Conservation (phyloP, 92 coral and sea anemone species). For the Virgularia gustaviana region DNA sequence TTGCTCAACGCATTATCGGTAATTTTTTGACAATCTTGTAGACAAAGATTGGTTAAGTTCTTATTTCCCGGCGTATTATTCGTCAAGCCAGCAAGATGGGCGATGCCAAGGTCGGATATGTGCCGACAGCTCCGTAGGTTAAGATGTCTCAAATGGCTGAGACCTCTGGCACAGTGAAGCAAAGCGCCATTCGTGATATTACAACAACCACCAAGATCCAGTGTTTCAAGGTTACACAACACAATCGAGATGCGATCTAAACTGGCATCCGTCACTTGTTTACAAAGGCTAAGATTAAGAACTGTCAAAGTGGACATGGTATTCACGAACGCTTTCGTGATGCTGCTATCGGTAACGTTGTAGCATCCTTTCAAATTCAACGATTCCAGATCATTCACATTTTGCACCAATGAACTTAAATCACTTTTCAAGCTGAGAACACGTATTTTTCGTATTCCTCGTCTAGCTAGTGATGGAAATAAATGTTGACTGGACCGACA, state of each 20-base stretch:
- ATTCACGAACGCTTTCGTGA: constrained; percentile 96
- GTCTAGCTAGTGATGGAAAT: constrained; percentile 96
- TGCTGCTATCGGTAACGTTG: constrained; percentile 95
- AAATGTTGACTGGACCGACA: constrained; percentile 94
- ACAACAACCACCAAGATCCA: constrained; percentile 99
- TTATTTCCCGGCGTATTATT: constrained; percentile 78
- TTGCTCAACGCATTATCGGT: constrained; percentile 97
- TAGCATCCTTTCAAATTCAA: constrained; percentile 93
- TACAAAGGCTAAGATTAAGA: constrained; percentile 94
- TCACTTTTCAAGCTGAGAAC: constrained; percentile 87
- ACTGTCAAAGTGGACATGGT: constrained; percentile 97
- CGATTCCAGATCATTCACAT: constrained; percentile 81
- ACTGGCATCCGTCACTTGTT: constrained; percentile 98
- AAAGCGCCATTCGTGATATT: constrained; percentile 93
- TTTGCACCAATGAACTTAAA: constrained; percentile 86
- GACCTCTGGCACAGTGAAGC: constrained; percentile 90
- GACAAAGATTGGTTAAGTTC: constrained; percentile 89
- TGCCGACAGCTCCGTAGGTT: constrained; percentile 98
- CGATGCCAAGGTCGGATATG: constrained; percentile 93
- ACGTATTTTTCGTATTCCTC: constrained; percentile 98
- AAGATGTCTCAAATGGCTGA: constrained; percentile 76
- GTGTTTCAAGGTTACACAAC: constrained; percentile 81
- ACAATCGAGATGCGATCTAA: constrained; percentile 83
- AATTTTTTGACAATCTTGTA: constrained; percentile 99
- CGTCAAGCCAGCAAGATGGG: constrained; percentile 89